Conservation (phyloP, 1,140 invertebrate genomes). For the Megalopta genalis region DNA sequence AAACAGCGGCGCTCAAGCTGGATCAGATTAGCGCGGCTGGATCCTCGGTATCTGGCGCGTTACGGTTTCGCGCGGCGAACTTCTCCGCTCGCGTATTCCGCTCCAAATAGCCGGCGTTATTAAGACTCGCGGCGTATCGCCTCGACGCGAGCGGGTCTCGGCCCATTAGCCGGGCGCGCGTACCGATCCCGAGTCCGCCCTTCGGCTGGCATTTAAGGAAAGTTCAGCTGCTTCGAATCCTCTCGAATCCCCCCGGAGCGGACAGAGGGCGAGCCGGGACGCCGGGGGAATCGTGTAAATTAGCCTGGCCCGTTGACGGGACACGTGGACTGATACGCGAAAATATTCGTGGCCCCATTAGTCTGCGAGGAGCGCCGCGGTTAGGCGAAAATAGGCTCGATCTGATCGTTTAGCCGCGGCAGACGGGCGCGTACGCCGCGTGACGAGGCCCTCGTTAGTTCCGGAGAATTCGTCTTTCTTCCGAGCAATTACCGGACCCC, state of each 20-base stretch:
- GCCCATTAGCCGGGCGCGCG: conserved; percentile 32
- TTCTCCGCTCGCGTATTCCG: neutral
- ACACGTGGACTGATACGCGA: conserved; percentile 13
- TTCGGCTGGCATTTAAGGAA: conserved; percentile 55
- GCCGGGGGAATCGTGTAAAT: conserved; percentile 12
- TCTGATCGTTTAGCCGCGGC: conserved; percentile 30
- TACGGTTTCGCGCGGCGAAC: neutral
- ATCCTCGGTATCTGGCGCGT: neutral
- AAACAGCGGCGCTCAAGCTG: conserved; percentile 10
- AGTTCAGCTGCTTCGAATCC: conserved; percentile 41
- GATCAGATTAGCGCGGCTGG: conserved; percentile 7
- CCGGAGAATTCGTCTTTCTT: conserved; percentile 65
- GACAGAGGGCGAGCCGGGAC: neutral
- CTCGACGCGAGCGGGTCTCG: conserved; percentile 4
- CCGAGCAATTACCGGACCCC: conserved; percentile 53
- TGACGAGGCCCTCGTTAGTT: conserved; percentile 64
- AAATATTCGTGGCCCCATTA: conserved; percentile 36
- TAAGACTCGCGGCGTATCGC: conserved; percentile 8
- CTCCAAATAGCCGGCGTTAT: conserved; percentile 2
- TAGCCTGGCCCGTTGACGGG: neutral
- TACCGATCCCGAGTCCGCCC: conserved; percentile 1
- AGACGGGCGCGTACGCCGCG: conserved; percentile 12
- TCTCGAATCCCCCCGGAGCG: too few relatives aligned
- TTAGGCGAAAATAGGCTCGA: conserved; percentile 36
- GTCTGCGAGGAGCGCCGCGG: neutral